Base-by-base conservation (phyloP, 2,888 invertebrate genomes). In the Cheilosia vulpina region DNA sequence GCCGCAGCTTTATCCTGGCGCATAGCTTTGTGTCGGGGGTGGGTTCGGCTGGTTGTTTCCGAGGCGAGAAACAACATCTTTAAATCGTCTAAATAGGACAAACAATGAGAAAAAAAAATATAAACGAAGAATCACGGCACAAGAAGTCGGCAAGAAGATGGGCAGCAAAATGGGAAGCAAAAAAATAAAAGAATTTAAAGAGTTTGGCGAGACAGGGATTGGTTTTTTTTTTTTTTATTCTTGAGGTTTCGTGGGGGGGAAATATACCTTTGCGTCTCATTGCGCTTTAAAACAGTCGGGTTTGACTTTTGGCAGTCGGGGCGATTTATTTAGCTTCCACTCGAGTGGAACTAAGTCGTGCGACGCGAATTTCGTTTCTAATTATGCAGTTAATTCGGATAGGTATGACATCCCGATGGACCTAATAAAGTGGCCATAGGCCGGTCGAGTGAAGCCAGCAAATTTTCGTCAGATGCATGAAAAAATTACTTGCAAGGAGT, bases 21-120 rank as follows among this genome's bases (percentile, higher is more conserved):
- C 31, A 31, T 7, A 31, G 24, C 52, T 27, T 60, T 43, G 21
- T 57, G 27, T 24, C 43, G 53, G 47, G 80, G 83, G 79, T 68
- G 78, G 79, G 68, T 75, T 41, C 55, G n/a, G 9, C 50, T 21
- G 73, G 53, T 82, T 84, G 72, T 76, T 77, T 85, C 58, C 62
- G 43, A 85, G 81, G 77, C 72, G 85, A 85, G 85, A 85, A 85
- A 72, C 81, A 85, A 66, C 85, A 81, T 81, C 85, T 85, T 85
- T 85, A 85, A 85, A 81, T 81, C 72, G 81, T 68, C 66, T 77
- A 81, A 81, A 72, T 77, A 81, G 85, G 68, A 62, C 85, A 85
- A 85, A 81, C 81, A 77, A 81, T 77, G 81, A 21, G 62, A 41
- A 41, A 13, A 47, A 58, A 65, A 50, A 1, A 47, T 38, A 24